Evolutionary conservation across 2,797 vertebrate species (phyloP).

Genomic region (Eulemur albifrons): DNA sequence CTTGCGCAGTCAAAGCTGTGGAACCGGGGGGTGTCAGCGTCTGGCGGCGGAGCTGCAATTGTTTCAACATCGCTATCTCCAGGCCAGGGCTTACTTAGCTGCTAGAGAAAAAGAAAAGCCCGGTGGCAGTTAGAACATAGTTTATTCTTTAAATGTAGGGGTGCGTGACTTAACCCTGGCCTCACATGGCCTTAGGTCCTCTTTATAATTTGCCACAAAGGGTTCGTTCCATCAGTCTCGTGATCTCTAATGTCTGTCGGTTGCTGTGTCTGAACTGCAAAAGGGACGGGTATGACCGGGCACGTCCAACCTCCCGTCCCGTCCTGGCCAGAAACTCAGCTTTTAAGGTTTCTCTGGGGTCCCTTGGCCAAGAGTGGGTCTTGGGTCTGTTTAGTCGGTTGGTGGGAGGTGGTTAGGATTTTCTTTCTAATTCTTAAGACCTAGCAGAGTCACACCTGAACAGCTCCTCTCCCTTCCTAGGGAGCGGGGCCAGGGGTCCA

Average conservation of each 20-base stretch:
- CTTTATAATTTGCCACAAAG: neutral
- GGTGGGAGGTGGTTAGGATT: neutral
- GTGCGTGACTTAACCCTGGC: neutral
- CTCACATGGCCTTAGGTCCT: neutral
- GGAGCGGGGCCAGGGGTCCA: neutral
- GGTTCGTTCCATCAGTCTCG: too few species aligned
- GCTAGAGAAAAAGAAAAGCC: neutral
- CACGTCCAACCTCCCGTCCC: neutral
- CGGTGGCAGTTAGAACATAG: neutral
- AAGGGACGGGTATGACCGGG: too few species aligned
- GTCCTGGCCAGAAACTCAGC: neutral
- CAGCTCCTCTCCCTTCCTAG: neutral
- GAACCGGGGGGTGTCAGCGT: too few species aligned
- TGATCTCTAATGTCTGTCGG: neutral
- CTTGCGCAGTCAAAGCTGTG: neutral
- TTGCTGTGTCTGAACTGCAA: too few species aligned
- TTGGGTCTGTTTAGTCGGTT: neutral
- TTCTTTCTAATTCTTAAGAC: neutral
- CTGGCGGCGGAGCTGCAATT: neutral
- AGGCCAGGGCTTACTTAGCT: neutral
- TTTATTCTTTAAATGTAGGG: neutral
- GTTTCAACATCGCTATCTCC: neutral
- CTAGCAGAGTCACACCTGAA: rapidly evolving
- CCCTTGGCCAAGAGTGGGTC: neutral
- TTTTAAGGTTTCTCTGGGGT: neutral